Conservation (phyloP, 2,888 invertebrate genomes). For the Himalopsyche tibetana region DNA sequence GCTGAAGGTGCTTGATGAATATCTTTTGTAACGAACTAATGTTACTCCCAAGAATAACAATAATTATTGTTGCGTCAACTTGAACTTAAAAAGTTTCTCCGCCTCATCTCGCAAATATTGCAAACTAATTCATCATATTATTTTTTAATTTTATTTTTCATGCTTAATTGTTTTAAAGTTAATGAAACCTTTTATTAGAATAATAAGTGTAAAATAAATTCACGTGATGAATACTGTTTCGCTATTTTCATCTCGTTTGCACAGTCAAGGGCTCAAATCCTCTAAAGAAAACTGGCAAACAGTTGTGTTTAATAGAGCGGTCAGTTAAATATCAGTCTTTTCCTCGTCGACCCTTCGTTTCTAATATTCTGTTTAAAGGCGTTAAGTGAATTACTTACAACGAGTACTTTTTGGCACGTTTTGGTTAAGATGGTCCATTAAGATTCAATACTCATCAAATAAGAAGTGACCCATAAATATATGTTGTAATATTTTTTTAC, state of each 20-base stretch:
- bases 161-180: not conserved
- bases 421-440: too few species aligned
- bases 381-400: too few species aligned
- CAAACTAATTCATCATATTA: not conserved
- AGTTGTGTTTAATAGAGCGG: not conserved
- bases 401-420: too few species aligned
- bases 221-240: too few species aligned
- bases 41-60: not conserved
- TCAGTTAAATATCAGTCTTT: too few species aligned
- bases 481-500: too few species aligned
- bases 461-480: too few species aligned
- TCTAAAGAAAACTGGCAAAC: too few species aligned
- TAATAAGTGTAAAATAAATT: not conserved
- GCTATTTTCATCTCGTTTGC: not conserved
- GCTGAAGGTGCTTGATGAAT: constrained; percentile 24
- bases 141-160: not conserved
- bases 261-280: not conserved
- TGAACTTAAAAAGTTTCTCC: not conserved
- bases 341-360: too few species aligned
- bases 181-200: not conserved
- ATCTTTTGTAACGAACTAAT: not conserved
- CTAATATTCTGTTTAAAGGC: too few species aligned
- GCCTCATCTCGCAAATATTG: not conserved
- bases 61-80: constrained; percentile 14
- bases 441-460: too few species aligned